Evolutionary conservation across 2,888 invertebrate genomes (phyloP).

Genomic region (Cremastinae sp.): DNA sequence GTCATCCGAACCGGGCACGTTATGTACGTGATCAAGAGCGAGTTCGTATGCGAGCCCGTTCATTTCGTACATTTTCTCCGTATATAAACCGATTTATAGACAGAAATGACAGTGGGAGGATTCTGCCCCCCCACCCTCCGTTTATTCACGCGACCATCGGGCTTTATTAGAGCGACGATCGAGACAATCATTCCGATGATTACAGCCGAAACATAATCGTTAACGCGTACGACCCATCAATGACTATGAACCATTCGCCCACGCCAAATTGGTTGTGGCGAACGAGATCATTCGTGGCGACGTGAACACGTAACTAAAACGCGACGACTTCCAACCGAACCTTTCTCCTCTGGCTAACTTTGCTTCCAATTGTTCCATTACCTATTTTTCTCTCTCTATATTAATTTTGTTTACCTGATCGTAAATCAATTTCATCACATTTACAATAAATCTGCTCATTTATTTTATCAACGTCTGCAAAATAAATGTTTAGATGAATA

Average conservation of each 20-base stretch:
- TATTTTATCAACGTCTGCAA: no score
- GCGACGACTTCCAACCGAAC: background rate
- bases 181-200: slow-evolving; percentile 79
- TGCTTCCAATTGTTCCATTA: slow-evolving; percentile 34
- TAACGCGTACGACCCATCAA: slow-evolving; percentile 78
- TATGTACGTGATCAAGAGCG: slow-evolving; percentile 51
- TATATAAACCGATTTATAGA: slow-evolving; percentile 13
- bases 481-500: no score
- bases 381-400: slow-evolving; percentile 30
- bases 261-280: slow-evolving; percentile 75
- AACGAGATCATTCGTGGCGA: slow-evolving; percentile 69
- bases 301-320: slow-evolving; percentile 80
- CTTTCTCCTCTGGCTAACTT: slow-evolving; percentile 21
- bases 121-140: slow-evolving; percentile 16
- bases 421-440: no score
- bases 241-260: slow-evolving; percentile 77
- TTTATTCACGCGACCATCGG: slow-evolving; percentile 67
- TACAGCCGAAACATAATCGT: slow-evolving; percentile 80
- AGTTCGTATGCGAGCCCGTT: slow-evolving; percentile 23
- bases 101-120: slow-evolving; percentile 29
- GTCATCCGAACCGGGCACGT: slow-evolving; percentile 67
- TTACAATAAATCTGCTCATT: background rate
- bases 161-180: slow-evolving; percentile 78
- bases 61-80: slow-evolving; percentile 16
- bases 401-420: no score